phyloP scores from a whole-genome alignment of 2,113 vertebrate genomes.

The Pantherophis guttatus region DNA sequence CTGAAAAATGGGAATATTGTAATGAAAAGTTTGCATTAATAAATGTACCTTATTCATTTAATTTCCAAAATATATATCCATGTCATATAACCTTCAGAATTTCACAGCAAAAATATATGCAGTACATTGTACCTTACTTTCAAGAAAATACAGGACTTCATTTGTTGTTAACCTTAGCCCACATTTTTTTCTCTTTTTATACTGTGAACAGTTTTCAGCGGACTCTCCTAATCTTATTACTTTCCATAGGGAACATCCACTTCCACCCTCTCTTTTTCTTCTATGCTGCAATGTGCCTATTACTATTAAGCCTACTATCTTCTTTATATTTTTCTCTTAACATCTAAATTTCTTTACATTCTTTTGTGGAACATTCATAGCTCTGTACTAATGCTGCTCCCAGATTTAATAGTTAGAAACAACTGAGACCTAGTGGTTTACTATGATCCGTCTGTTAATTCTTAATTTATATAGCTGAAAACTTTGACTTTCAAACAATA shows the following conservation, averaged over 20 bases:
- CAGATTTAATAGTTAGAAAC: not conserved
- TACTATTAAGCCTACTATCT: not conserved
- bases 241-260: not conserved
- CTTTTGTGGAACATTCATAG: not conserved
- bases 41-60: not conserved
- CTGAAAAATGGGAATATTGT: constrained; percentile 62
- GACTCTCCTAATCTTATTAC: not conserved
- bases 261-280: not conserved
- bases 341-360: not conserved
- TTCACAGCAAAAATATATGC: not conserved
- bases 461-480: not conserved
- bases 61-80: not conserved
- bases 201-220: not conserved
- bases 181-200: not conserved
- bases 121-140: not conserved
- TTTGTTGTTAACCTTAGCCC: not conserved
- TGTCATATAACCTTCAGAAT: not conserved
- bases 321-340: not conserved
- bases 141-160: not conserved
- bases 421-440: not conserved
- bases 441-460: not conserved
- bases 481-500: not conserved
- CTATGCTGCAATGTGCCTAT: not conserved
- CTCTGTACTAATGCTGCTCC: not conserved
- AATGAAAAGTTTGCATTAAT: not conserved